Evolutionary conservation across 64 coral and sea anemone species (phyloP), one percentile per base, ranked within the genome.

Genomic region (Trachythela sp.): DNA sequence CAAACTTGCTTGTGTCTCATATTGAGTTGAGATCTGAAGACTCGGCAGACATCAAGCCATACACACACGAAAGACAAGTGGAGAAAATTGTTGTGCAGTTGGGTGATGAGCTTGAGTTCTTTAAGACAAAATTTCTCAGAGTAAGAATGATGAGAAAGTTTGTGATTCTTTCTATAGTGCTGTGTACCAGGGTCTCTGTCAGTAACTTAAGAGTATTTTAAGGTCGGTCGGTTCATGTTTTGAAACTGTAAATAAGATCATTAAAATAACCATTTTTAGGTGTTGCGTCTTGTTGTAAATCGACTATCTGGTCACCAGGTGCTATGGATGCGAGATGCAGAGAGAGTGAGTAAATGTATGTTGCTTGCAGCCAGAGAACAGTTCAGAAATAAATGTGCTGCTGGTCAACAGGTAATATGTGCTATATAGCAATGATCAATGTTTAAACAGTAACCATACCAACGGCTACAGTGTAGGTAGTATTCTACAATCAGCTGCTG

Each of bases 21-120:
- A 87, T 97, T 43, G 95, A 97, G 45, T 87, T 97, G 84, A 89
- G 95, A 27, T 97, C 95, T 22, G 95, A 97, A 88, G 95, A 97
- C 18, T 97, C 95, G 18, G 84, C 40, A 5, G 95, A 94, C 54
- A 97, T 97, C 36, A 54, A 97, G 20, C 95, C 95, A 2, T 97
- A 94, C 60, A 97, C 95, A 32, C 95, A 97, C 33, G 56, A 70
- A 31, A 92, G 95, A 38, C 85, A 58, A 64, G 95, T 97, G 30
- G 95, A 97, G 11, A 97, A 97, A 85, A 89, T 92, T 52, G 95
- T 97, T 48, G 92, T 97, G 29, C 59, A 92, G 11, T 75, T 97
- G 67, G 95, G 95, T 30, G 95, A 97, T 24, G 87, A 97, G 49
- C 56, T 64, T 10, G 56, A 26, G 22, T 64, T 64, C 56, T 64